A percentile compares a stretch with the other conserved stretches of the same genome.
These are phyloP conservation scores for Anastrepha ludens DNA, from an alignment of 1,140 invertebrate genomes.

Conservation along the genomic window DNA sequence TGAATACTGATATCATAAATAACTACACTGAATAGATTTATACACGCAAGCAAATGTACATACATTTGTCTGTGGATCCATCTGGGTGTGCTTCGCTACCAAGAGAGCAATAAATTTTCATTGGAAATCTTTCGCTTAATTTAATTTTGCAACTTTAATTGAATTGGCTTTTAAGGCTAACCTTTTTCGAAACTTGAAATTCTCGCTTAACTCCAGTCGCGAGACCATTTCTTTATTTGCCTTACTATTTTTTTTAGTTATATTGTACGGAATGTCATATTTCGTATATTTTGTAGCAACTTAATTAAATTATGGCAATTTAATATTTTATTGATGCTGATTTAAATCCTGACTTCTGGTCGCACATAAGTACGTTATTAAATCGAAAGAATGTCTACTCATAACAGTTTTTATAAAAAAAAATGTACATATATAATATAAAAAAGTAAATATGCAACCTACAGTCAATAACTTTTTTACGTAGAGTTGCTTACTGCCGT, in stretches of 20 bases:
- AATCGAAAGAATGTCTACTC: conserved; percentile 12
- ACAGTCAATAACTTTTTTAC: background rate
- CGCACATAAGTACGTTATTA: background rate
- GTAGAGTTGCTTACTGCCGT: background rate
- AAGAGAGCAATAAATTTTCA: conserved; percentile 31
- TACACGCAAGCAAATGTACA: background rate
- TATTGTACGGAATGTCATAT: conserved; percentile 55
- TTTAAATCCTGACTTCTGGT: conserved; percentile 3
- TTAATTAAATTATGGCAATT: conserved; percentile 74
- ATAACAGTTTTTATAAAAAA: background rate
- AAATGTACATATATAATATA: conserved; percentile 26
- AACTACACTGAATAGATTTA: background rate
- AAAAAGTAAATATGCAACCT: background rate
- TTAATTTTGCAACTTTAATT: conserved; percentile 50
- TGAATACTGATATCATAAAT: background rate
- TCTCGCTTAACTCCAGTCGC: conserved; percentile 36
- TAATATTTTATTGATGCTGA: conserved; percentile 71
- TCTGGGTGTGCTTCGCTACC: background rate
- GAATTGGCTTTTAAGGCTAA: conserved; percentile 53
- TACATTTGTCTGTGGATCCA: background rate
- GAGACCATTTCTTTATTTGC: background rate
- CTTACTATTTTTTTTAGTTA: conserved; percentile 60
- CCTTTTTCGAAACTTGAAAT: conserved; percentile 26
- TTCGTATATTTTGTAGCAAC: conserved; percentile 13
- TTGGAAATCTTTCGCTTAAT: conserved; percentile 12